Evolutionary conservation across 2,888 invertebrate genomes (phyloP), one percentile per base, ranked within the genome.

Genomic region (Dolomedes plantarius): DNA sequence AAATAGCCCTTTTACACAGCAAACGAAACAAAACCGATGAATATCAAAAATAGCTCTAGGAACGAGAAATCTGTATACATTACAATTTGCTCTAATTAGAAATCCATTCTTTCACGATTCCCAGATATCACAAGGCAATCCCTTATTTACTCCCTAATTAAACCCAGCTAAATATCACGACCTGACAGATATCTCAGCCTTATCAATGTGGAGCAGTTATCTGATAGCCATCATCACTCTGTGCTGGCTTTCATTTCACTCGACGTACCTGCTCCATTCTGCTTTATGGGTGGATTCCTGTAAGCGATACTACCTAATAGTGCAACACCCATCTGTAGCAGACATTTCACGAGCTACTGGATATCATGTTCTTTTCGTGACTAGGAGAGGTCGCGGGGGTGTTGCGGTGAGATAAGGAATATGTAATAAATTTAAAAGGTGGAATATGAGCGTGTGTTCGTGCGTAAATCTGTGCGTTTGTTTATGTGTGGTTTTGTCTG

Each of bases 331-430:
- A 50, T 32, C 41, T 32, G 11, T 2, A n/a, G 16, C 16, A 13
- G 32, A 77, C 11, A n/a, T 19, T 68, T 77, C 50, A 46, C 56
- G 27, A 36, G 79, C 79, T 79, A 79, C 79, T 31, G 62, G 41
- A 65, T 56, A 16, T 16, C 41, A 46, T 46, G 16, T 46, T 46
- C 29, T 27, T n/a, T 75, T 46, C 75, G 75, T 75, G 75, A 75
- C 65, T 67, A 11, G n/a, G 13, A n/a, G 28, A 23, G 13, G 64
- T 36, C 32, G 36, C 19, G 74, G 74, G 64, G 74, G 74, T 23
- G 62, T 32, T 62, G 16, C 46, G 75, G 16, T 39, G 41, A 67
- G 65, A 75, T 75, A 74, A 74, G n/a, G 23, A 6, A 11, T 27
- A 13, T 11, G 62, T 62, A 62, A 62, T 62, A 62, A 62, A 62